Evolutionary conservation across 1,140 invertebrate species (phyloP).

Genomic region (Cyclina sinensis): DNA sequence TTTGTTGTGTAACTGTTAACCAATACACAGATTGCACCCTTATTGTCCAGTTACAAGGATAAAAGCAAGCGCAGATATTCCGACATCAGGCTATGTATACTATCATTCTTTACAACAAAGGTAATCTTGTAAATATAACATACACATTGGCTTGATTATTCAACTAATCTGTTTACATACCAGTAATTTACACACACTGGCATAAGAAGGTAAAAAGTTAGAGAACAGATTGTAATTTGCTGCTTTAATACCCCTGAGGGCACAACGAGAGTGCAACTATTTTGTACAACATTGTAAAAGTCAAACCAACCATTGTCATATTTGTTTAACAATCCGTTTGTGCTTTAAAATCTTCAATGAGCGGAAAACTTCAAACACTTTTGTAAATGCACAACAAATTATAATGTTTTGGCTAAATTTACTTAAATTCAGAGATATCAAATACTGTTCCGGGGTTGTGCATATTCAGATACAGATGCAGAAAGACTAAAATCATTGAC

Average conservation of each 20-base stretch:
- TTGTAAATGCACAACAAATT: conserved; percentile 33
- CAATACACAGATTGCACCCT: conserved; percentile 30
- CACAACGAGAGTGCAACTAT: background rate
- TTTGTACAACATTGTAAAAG: conserved; percentile 41
- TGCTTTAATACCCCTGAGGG: conserved; percentile 47
- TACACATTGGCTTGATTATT: conserved; percentile 45
- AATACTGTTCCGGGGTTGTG: no score
- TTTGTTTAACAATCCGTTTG: conserved; percentile 55
- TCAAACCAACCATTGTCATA: conserved; percentile 46
- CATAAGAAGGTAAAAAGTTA: conserved; percentile 47
- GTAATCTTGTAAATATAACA: conserved; percentile 59
- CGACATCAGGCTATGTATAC: background rate
- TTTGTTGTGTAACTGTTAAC: conserved; percentile 4
- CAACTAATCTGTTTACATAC: conserved; percentile 61
- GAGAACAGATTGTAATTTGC: conserved; percentile 43
- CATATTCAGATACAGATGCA: background rate
- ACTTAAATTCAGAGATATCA: background rate
- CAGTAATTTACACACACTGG: conserved; percentile 50
- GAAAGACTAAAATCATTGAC: background rate
- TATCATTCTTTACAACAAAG: conserved; percentile 42
- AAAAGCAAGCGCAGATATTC: conserved; percentile 17
- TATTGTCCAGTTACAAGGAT: background rate
- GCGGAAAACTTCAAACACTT: conserved; percentile 45
- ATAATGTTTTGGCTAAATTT: conserved; percentile 18
- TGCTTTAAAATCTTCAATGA: conserved; percentile 51